Conservation (phyloP, 2,113 vertebrate genomes). For the Noturus placidus region DNA sequence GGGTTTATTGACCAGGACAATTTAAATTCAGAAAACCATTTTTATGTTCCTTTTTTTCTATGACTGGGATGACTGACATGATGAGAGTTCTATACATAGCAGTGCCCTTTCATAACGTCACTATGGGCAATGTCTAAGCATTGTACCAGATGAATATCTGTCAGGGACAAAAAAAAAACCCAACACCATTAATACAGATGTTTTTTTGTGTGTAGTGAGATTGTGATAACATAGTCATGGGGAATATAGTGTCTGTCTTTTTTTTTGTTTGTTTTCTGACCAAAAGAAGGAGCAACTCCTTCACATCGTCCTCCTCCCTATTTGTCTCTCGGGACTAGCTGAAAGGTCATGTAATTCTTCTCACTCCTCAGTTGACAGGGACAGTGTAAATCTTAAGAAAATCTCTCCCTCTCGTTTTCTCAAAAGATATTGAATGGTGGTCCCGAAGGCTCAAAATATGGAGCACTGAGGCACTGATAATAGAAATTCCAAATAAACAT, state of each 20-base stretch:
- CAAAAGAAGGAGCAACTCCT: constrained; percentile 38
- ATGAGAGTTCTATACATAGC: not conserved
- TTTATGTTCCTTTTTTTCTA: constrained; percentile 8
- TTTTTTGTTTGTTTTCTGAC: constrained; percentile 58
- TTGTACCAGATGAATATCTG: not conserved
- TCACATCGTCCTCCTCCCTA: constrained; percentile 35
- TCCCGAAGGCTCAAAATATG: not conserved
- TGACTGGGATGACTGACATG: not conserved
- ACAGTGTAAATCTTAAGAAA: constrained; percentile 7
- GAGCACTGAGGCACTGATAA: not conserved
- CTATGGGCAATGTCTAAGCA: not conserved
- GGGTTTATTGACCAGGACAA: constrained; percentile 11
- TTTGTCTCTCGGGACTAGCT: constrained; percentile 51
- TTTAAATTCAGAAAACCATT: constrained; percentile 3
- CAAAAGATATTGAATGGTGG: not conserved
- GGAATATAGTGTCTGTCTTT: constrained; percentile 38
- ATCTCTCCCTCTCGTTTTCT: not conserved
- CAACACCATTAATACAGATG: not conserved
- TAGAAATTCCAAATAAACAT: not conserved
- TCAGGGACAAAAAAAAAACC: not conserved
- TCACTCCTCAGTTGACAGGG: constrained; percentile 36
- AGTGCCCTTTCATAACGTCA: not conserved
- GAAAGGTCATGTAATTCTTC: constrained; percentile 67
- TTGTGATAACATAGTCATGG: not conserved
- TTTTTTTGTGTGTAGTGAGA: not conserved